Evolutionary conservation across 2,888 invertebrate species (phyloP).

Genomic region (Sarcophaga carnaria): DNA sequence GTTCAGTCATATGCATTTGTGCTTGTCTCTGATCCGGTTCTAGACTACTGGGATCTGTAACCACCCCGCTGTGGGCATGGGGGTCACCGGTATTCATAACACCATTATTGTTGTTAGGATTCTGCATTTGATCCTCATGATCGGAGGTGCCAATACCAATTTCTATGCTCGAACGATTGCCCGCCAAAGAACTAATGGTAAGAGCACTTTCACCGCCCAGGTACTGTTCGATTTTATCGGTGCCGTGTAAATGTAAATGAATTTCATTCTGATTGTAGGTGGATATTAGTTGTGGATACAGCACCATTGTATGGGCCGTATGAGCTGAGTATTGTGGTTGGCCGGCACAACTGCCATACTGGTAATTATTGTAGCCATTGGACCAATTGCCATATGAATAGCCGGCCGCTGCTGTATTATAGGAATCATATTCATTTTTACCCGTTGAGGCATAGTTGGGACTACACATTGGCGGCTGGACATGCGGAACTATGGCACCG

Average conservation of each 20-base stretch:
- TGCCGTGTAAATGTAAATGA: conserved; percentile 89
- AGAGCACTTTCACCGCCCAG: conserved; percentile 83
- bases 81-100: conserved; percentile 57
- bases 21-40: conserved; percentile 65
- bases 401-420: conserved; percentile 77
- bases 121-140: conserved; percentile 74
- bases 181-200: conserved; percentile 84
- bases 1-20: conserved; percentile 69
- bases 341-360: conserved; percentile 84
- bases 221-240: conserved; percentile 87
- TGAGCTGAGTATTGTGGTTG: conserved; percentile 77
- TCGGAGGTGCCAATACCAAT: conserved; percentile 82
- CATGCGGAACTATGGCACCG: conserved; percentile 74
- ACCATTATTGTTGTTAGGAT: conserved; percentile 21
- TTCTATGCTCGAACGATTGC: conserved; percentile 83
- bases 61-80: conserved; percentile 57
- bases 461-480: conserved; percentile 74
- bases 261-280: conserved; percentile 94
- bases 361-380: conserved; percentile 88
- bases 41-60: conserved; percentile 41
- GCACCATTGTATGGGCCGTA: conserved; percentile 86
- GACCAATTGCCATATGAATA: conserved; percentile 81
- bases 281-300: conserved; percentile 90
- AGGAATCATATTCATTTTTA: conserved; percentile 79
- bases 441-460: conserved; percentile 76